A percentile compares a stretch with the other conserved stretches of the same genome.
Conservation (phyloP, 2,888 invertebrate genomes). For the Synergus umbraculus region DNA sequence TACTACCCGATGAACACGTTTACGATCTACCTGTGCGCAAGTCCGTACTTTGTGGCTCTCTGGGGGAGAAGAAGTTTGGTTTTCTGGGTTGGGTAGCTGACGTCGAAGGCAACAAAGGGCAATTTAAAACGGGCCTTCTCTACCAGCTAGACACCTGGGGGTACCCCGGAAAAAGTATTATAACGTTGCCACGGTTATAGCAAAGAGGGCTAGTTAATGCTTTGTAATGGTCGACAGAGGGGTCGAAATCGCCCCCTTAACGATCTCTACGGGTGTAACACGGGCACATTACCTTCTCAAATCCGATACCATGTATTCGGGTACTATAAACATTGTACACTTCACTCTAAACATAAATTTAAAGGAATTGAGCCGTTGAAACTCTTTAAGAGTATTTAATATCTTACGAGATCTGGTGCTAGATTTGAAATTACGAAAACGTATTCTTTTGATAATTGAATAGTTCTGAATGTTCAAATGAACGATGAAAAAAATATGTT, state of each 20-base stretch:
- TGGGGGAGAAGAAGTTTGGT: not conserved
- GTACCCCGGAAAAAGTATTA: conserved; percentile 22
- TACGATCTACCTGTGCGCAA: conserved; percentile 39
- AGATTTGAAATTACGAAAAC: no score
- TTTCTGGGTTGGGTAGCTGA: conserved; percentile 43
- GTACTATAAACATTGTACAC: conserved; percentile 32
- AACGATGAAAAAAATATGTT: no score
- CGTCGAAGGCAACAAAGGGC: conserved; percentile 55
- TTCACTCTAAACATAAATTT: conserved; percentile 10
- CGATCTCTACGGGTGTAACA: conserved; percentile 68
- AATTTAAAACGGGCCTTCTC: conserved; percentile 58
- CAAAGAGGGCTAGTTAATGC: conserved; percentile 69
- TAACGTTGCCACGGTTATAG: conserved; percentile 53
- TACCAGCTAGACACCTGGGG: conserved; percentile 43
- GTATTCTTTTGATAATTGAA: no score
- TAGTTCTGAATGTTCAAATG: no score
- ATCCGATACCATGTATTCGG: conserved; percentile 64
- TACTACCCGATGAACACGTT: conserved; percentile 28
- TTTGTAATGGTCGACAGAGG: conserved; percentile 67
- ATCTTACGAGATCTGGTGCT: not conserved
- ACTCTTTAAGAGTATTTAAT: not conserved
- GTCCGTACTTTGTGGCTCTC: conserved; percentile 29
- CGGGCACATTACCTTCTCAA: conserved; percentile 70
- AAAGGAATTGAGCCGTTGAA: not conserved
- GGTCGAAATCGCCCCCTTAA: conserved; percentile 67